Base-by-base conservation (phyloP, 2,113 vertebrate species). In the Scomber colias region DNA sequence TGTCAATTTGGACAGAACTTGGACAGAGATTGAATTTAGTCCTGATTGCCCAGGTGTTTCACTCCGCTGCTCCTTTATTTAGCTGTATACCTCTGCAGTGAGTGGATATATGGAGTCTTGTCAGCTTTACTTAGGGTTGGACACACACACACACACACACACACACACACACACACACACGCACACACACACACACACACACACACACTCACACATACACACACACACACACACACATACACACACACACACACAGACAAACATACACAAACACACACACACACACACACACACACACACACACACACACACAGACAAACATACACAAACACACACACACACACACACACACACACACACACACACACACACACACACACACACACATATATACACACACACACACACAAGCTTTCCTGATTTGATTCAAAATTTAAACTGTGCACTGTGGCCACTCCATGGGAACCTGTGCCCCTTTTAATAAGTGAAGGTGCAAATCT, bases 11-110 rank as follows among this genome's bases (percentile, higher is more conserved):
- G 44, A 80, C 68, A 49, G 2, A 74, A 46, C 70, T 53, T 76
- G 46, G 73, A 81, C 68, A 59, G 66, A 70, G 85, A 88, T 81
- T 88, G 86, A 86, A 85, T 88, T 77, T 63, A 49, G 44, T 30
- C 45, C 60, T 49, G 48, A 82, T 86, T 87, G 75, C n/a, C 55
- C 59, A 85, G 64, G 77, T 82, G 84, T 75, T 76, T 81, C 80
- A 71, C 77, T 77, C 64, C 0, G 15, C 82, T 74, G 71, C 75
- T 66, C 48, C 4, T 57, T 84, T 76, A 77, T 84, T 85, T 85
- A 57, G 62, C 63, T 5, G 21, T 45, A 15, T 27, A 57, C 46
- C 57, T 54, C 50, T 44, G 53, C 57, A 50, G 44, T n/a, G 56
- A 63, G 46, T 35, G 49, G 31, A 46, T 62, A 31, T 35, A 9